Percentiles rank a stretch among this genome's conserved stretches.
phyloP scores from a whole-genome alignment of 1,140 invertebrate species.

The Ceratoteleas bidentatus region DNA sequence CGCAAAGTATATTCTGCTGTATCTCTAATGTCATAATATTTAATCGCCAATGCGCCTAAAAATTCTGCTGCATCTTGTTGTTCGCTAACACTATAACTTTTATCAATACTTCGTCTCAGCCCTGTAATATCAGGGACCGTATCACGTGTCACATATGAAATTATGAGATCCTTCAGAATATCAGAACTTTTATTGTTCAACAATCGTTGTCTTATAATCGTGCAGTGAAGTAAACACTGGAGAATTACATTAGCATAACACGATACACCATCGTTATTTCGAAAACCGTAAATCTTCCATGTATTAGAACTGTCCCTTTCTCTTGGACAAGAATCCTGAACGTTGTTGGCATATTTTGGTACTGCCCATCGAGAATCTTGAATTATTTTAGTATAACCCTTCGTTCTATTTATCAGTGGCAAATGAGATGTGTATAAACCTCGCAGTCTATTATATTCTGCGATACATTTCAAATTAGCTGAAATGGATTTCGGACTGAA shows the following conservation, averaged over 20 bases:
- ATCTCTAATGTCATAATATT: slow-evolving; percentile 7
- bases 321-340: not conserved
- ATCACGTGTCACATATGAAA: not conserved
- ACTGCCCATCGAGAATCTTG: slow-evolving; percentile 1
- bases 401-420: not conserved
- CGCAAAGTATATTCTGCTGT: not conserved
- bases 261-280: slow-evolving; percentile 2
- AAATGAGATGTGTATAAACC: slow-evolving; percentile 5
- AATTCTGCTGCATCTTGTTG: slow-evolving; percentile 19
- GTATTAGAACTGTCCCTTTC: not conserved
- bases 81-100: not conserved
- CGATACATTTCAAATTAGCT: slow-evolving; percentile 10
- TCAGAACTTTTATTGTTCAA: not conserved
- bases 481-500: slow-evolving; percentile 2
- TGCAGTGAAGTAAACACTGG: slow-evolving; percentile 11
- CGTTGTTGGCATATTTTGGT: slow-evolving; percentile 9
- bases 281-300: not conserved
- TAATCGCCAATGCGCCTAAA: not conserved
- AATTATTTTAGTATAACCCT: not conserved
- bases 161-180: not conserved
- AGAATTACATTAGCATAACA: slow-evolving; percentile 16
- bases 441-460: slow-evolving; percentile 19
- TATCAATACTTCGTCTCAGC: slow-evolving; percentile 11
- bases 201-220: slow-evolving; percentile 8
- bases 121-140: not conserved